Evolutionary conservation across 1,140 invertebrate genomes (phyloP).

Genomic region (Drosophila teissieri): DNA sequence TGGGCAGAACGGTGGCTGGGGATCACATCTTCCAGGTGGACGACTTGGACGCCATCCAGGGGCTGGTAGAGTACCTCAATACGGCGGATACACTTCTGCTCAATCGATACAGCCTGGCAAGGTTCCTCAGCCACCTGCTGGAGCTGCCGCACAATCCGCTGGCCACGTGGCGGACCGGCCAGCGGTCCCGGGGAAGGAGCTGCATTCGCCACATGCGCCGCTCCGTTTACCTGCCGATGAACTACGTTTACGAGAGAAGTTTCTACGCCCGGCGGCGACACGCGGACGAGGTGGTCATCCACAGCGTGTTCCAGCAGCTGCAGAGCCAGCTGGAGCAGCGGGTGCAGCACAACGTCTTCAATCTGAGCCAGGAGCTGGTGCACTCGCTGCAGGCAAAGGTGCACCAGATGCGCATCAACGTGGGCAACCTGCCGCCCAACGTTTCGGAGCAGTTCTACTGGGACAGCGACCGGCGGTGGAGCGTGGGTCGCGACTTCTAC

Average conservation of each 20-base stretch:
- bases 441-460: conserved; percentile 44
- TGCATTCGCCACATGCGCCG: conserved; percentile 69
- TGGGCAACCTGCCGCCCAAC: conserved; percentile 64
- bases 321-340: conserved; percentile 43
- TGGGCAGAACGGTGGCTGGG: conserved; percentile 9
- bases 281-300: conserved; percentile 54
- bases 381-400: conserved; percentile 42
- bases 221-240: conserved; percentile 67
- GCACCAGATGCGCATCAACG: conserved; percentile 49
- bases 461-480: conserved; percentile 36
- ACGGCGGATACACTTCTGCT: conserved; percentile 31
- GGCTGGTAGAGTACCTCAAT: conserved; percentile 42
- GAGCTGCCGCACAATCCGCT: conserved; percentile 63
- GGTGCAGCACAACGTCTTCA: conserved; percentile 41
- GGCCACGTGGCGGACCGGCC: conserved; percentile 2
- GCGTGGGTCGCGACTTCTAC: conserved; percentile 49
- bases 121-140: conserved; percentile 52
- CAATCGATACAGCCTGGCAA: conserved; percentile 50
- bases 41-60: conserved; percentile 34
- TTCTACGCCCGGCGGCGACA: conserved; percentile 44
- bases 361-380: conserved; percentile 30
- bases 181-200: neutral
- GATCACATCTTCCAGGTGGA: conserved; percentile 55
- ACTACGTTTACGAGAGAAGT: conserved; percentile 61
- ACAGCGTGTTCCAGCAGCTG: conserved; percentile 54